Base-by-base conservation (phyloP, 2,797 vertebrate genomes). In the Falco naumanni region DNA sequence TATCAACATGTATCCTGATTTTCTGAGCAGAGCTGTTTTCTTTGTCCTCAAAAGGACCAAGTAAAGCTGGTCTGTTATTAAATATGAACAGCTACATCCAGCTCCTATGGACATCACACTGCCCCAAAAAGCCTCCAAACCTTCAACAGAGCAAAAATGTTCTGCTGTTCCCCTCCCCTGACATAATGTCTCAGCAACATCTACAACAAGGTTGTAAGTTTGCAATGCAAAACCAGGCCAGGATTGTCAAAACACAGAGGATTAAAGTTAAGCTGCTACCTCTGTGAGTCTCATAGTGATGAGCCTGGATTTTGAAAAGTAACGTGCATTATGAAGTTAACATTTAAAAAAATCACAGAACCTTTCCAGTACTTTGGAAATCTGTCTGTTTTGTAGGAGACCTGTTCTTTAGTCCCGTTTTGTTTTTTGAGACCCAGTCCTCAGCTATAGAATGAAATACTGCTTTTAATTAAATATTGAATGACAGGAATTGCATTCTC, bases 131-230 rank as follows among this genome's bases (percentile, higher is more conserved):
- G 0, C 11, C 43, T 66, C 5, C 21, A 56, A 2, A 85, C 19
- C 13, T 59, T 70, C 76, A 61, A 8, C 0, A 0, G 22, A 25
- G 12, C 3, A 25, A 80, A 80, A 85, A 25, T 3, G 1, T 66
- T 72, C 61, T 18, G 12, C 16, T 69, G 11, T 66, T 74, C 8
- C n/a, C 3, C 28, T 83, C 7, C 45, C 45, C 28, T 66, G 39
- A 37, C 13, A 41, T 24, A 69, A 72, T 4, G 7, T 47, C 2
- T 22, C 48, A 48, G 51, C 13, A 89, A 63, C 10, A 33, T 29
- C 37, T 85, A 33, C 31, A 43, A 63, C 85, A 75, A 77, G 7
- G 5, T 19, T 70, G 0, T 10, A 63, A 54, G 20, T 77, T 75
- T 68, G 47, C 50, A 61, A 33, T 34, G 11, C 20, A 87, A 86